Evolutionary conservation across 1,140 invertebrate species (phyloP).

Genomic region (Trichonephila inaurata): DNA sequence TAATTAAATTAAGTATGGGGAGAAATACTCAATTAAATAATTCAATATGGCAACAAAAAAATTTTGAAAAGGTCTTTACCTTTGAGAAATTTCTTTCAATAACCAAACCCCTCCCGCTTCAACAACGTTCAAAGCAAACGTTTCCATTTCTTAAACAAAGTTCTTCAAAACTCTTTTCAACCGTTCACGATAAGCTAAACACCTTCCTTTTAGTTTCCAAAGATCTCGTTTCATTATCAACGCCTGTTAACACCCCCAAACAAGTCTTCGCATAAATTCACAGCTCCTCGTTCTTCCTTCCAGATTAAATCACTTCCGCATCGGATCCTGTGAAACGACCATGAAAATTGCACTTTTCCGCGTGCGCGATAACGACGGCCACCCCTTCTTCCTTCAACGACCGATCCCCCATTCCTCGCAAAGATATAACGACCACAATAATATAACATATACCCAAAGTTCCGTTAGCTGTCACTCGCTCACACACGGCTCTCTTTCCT

Average conservation of each 20-base stretch:
- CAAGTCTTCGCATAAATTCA: conserved; percentile 35
- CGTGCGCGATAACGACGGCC: conserved; percentile 54
- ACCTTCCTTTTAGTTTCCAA: background rate
- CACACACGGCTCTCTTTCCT: background rate
- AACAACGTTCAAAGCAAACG: background rate
- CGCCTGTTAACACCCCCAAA: background rate
- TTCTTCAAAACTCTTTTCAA: background rate
- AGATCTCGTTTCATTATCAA: background rate
- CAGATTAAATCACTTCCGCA: conserved; percentile 62
- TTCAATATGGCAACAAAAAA: no score
- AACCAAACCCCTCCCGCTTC: background rate
- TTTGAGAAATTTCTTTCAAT: no score
- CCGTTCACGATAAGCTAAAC: background rate
- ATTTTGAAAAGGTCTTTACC: no score
- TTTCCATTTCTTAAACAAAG: background rate
- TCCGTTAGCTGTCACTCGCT: conserved; percentile 9
- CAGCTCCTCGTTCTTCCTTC: background rate
- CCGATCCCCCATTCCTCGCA: background rate
- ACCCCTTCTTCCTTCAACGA: background rate
- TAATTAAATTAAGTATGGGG: no score
- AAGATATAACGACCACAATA: conserved; percentile 57
- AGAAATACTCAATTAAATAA: no score
- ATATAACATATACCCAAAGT: conserved; percentile 37
- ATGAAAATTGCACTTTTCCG: conserved; percentile 67
- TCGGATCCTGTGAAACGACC: conserved; percentile 50